phyloP scores from a whole-genome alignment of 53 echinoderm and acorn worm genomes.

The Arbacia lixula region DNA sequence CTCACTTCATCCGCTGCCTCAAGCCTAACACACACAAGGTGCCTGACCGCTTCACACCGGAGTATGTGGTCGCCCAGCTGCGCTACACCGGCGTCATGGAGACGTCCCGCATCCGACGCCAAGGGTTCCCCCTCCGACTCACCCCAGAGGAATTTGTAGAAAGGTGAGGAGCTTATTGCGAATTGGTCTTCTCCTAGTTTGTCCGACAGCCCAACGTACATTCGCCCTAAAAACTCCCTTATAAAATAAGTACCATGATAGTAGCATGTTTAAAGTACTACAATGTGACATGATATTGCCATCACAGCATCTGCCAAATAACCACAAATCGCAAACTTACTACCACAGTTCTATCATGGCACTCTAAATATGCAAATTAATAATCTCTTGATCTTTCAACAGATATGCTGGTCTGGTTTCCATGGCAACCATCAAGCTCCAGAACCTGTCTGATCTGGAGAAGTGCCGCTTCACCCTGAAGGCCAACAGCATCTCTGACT shows the following conservation, averaged over 20 bases:
- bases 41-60: constrained; percentile 91
- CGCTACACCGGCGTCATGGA: constrained; percentile 97
- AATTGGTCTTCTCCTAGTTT: too few species aligned
- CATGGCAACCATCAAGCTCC: constrained; percentile 40
- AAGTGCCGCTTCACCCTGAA: constrained; percentile 60
- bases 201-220: too few species aligned
- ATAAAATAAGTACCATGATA: too few species aligned
- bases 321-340: too few species aligned
- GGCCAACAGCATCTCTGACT: constrained; percentile 63
- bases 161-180: constrained; percentile 67
- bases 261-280: too few species aligned
- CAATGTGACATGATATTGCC: too few species aligned
- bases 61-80: constrained; percentile 97
- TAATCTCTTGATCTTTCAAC: not conserved
- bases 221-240: too few species aligned
- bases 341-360: too few species aligned
- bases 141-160: constrained; percentile 81
- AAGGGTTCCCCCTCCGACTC: constrained; percentile 86
- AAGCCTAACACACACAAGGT: constrained; percentile 93
- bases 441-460: constrained; percentile 13
- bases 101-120: constrained; percentile 85
- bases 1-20: constrained; percentile 98
- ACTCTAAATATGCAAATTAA: not conserved
- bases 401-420: constrained; percentile 44
- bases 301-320: too few species aligned